Percentiles rank a stretch among this genome's conserved stretches.
Evolutionary conservation across 2,113 vertebrate genomes (phyloP).

Genomic region (Pygoscelis adeliae): DNA sequence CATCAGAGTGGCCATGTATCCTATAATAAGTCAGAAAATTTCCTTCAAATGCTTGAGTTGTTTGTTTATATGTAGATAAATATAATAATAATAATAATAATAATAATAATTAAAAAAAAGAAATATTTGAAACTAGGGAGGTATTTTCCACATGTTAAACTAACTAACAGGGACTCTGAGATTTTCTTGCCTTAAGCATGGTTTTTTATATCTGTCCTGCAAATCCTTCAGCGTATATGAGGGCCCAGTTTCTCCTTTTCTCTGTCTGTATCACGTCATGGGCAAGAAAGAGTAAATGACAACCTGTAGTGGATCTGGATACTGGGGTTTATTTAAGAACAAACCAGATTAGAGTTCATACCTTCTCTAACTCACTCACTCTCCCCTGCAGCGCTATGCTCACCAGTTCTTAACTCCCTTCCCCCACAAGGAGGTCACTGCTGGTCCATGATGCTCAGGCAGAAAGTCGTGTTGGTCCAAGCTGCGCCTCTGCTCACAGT

Average conservation of each 20-base stretch:
- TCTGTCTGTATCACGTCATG: neutral
- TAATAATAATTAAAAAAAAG: neutral
- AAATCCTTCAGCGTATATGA: neutral
- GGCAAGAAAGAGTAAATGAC: neutral
- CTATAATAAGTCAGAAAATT: neutral
- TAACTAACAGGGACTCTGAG: neutral
- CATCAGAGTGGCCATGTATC: accelerated
- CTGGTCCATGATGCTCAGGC: neutral
- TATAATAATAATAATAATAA: too few relatives aligned
- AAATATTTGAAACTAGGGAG: neutral
- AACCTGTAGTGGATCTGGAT: neutral
- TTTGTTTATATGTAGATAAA: neutral
- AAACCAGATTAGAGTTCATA: too few relatives aligned
- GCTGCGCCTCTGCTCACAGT: neutral
- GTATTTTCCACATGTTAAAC: neutral
- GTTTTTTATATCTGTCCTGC: neutral
- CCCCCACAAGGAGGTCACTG: neutral
- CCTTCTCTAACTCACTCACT: neutral
- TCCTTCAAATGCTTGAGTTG: neutral
- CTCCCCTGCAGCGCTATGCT: neutral
- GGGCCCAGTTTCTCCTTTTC: neutral
- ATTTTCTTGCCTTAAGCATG: neutral
- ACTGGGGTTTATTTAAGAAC: neutral
- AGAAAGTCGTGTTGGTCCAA: neutral
- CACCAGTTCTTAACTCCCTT: neutral